A percentile compares a stretch with the other conserved stretches of the same genome.
Conservation (phyloP, 1,140 invertebrate genomes). For the Protaetia brevitarsis region DNA sequence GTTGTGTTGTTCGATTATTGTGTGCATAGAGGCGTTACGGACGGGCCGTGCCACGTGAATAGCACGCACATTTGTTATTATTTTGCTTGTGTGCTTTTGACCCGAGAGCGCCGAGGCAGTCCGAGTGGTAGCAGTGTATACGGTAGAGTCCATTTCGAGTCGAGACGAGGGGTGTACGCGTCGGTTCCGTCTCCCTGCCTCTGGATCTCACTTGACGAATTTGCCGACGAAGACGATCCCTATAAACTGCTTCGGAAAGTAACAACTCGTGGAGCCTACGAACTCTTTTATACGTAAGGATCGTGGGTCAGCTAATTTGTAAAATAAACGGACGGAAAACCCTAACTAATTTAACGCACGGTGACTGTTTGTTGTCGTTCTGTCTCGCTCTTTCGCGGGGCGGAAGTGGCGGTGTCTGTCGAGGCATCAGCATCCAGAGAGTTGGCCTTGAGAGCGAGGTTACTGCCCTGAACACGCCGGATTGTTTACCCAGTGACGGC, state of each 20-base stretch:
- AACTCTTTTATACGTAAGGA: slow-evolving; percentile 8
- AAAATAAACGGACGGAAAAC: slow-evolving; percentile 11
- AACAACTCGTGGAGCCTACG: neutral
- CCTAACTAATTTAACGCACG: slow-evolving; percentile 7
- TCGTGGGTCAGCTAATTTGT: slow-evolving; percentile 15
- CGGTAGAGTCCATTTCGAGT: slow-evolving; percentile 42
- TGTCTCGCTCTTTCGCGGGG: slow-evolving; percentile 35
- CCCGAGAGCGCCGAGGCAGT: slow-evolving; percentile 37
- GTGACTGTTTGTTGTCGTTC: slow-evolving; percentile 38
- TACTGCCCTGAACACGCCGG: slow-evolving; percentile 45
- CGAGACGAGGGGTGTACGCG: slow-evolving; percentile 31
- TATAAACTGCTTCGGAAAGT: neutral
- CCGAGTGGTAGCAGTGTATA: slow-evolving; percentile 32
- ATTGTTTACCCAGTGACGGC: slow-evolving; percentile 44
- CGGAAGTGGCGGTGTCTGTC: slow-evolving; percentile 37
- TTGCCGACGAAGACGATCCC: slow-evolving; percentile 18
- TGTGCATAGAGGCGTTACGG: slow-evolving; percentile 13
- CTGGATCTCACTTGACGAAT: slow-evolving; percentile 22
- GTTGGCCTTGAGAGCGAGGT: slow-evolving; percentile 46
- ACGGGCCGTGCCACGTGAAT: slow-evolving; percentile 45
- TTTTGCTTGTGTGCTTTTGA: slow-evolving; percentile 58
- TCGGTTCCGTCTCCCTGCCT: slow-evolving; percentile 22
- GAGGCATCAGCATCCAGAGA: slow-evolving; percentile 33
- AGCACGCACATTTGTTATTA: slow-evolving; percentile 62
- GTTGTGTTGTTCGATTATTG: slow-evolving; percentile 10